Base-by-base conservation (phyloP, 2,888 invertebrate species). In the Eulithis prunata region DNA sequence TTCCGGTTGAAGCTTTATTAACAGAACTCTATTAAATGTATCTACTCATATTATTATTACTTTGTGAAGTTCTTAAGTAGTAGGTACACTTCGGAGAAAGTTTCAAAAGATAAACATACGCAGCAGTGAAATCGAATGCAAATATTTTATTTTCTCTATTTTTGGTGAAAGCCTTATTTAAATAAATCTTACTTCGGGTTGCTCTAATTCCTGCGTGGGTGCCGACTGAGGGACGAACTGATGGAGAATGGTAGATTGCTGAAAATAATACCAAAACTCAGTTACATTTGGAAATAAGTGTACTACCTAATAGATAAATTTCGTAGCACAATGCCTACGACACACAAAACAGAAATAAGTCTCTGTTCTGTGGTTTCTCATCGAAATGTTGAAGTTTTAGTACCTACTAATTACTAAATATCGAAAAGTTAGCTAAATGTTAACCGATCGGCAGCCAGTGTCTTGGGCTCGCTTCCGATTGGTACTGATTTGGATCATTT, bases 161-260 rank as follows among this genome's bases (percentile, higher is more conserved):
- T 70, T 57, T 51, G 57, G 56, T 62, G 58, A 66, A 71, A 57
- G 68, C 57, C 12, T 43, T 45, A 43, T 65, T 57, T 53, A 43
- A 71, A 70, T 65, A 61, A 59, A 60, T 73, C 79, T 79, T 82
- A 92, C 93, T 81, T 93, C 91, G 60, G 90, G 86, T 75, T 93
- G 92, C 74, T 92, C 92, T 66, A 91, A 73, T 70, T 92, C 92
- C 69, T 92, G 93, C 6, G 91, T 90, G n/a, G 92, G 92, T 8
- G 92, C 91, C 7, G 88, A 76, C 76, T 93, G 92, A 2, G 93
- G 92, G 49, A 93, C 86, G 74, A 91, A 93, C 75, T 93, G 93
- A 71, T 93, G 92, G 60, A 92, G 82, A 46, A 90, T 81, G 51
- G 84, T 84, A 28, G 84, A 79, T 77, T 91, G 92, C 91, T 91